These are phyloP conservation scores for Conger conger DNA, from an alignment of 2,113 vertebrate genomes.

Conservation along the genomic window DNA sequence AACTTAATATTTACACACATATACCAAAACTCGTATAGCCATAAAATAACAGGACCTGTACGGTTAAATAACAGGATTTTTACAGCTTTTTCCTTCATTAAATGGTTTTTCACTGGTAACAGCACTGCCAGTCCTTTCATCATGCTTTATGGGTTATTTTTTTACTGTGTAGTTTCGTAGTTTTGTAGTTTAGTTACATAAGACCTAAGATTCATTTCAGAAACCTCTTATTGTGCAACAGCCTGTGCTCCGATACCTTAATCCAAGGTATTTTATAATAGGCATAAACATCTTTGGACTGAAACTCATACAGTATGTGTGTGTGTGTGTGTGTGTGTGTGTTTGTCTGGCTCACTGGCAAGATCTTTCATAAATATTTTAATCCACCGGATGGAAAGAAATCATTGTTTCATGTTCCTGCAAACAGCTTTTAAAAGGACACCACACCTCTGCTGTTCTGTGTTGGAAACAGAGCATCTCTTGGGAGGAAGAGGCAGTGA, in stretches of 20 bases:
- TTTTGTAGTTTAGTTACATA: neutral
- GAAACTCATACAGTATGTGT: neutral
- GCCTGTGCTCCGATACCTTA: neutral
- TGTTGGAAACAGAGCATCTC: neutral
- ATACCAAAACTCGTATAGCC: too few species aligned
- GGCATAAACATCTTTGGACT: neutral
- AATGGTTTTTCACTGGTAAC: too few species aligned
- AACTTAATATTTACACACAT: too few species aligned
- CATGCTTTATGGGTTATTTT: too few species aligned
- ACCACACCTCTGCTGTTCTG: neutral
- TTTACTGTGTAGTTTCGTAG: neutral
- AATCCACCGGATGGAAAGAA: neutral
- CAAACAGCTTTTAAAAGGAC: neutral
- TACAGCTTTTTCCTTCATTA: too few species aligned
- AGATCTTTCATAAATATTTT: neutral
- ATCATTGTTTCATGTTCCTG: neutral
- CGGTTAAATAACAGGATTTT: too few species aligned
- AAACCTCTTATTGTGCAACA: neutral
- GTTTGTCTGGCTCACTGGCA: too few species aligned
- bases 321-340: neutral
- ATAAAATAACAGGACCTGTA: too few species aligned
- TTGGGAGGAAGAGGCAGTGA: neutral
- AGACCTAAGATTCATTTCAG: neutral
- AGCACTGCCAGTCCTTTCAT: too few species aligned
- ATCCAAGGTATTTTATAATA: neutral